Percentiles rank a stretch among this genome's conserved stretches.
Conservation (phyloP, 2,888 invertebrate genomes). For the Aphidoletes aphidimyza region DNA sequence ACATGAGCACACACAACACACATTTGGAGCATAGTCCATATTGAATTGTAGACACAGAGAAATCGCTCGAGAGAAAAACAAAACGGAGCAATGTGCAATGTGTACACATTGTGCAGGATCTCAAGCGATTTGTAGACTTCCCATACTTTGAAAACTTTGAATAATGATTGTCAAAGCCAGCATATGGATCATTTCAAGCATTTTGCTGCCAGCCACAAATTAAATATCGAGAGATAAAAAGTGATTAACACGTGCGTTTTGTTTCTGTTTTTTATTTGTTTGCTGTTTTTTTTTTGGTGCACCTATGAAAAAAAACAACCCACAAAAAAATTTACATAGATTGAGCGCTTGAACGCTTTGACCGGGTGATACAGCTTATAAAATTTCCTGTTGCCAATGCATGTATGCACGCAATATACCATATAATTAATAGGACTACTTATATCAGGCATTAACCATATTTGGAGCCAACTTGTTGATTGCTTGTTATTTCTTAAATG, state of each 20-base stretch:
- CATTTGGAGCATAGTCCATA: not conserved
- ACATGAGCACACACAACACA: not conserved
- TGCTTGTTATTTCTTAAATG: not conserved
- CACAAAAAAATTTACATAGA: not conserved
- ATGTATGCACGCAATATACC: not conserved
- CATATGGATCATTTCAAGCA: not conserved
- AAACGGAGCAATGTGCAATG: not conserved
- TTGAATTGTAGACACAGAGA: not conserved
- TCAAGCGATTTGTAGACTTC: conserved; percentile 17
- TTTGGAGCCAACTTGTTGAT: not conserved
- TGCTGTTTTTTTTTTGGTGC: no score
- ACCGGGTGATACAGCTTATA: conserved; percentile 2
- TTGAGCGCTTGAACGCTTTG: not conserved
- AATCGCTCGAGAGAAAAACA: not conserved
- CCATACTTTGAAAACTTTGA: not conserved
- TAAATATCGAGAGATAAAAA: conserved; percentile 40
- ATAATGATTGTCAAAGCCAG: conserved; percentile 42
- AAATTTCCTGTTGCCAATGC: not conserved
- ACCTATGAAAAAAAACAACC: no score
- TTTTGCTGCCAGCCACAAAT: not conserved
- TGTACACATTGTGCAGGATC: not conserved
- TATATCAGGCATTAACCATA: conserved; percentile 3
- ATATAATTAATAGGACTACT: conserved; percentile 24
- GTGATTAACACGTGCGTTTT: conserved; percentile 47
- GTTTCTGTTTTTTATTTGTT: no score